These are phyloP conservation scores for Philaenus spumarius DNA, from an alignment of 1,140 invertebrate genomes.

Conservation along the genomic window DNA sequence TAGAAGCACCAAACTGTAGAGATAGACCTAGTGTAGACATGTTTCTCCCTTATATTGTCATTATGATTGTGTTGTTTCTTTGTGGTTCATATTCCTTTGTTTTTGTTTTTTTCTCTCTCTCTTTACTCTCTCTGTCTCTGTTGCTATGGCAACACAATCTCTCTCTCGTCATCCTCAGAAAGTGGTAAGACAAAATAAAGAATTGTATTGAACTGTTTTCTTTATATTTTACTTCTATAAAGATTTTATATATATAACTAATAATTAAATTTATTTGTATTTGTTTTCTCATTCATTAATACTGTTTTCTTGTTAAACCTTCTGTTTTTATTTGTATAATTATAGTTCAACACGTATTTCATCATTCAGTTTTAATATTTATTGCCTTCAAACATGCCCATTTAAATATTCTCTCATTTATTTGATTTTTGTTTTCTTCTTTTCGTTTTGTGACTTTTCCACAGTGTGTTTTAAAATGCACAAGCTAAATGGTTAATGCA, in stretches of 20 bases:
- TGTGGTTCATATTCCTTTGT: slow-evolving; percentile 19
- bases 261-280: too few relatives aligned
- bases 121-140: slow-evolving; percentile 25
- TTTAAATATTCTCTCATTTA: too few relatives aligned
- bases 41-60: background rate
- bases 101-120: slow-evolving; percentile 20
- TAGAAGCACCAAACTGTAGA: background rate
- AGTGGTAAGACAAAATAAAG: slow-evolving; percentile 30
- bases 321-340: too few relatives aligned
- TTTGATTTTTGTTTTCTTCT: too few relatives aligned
- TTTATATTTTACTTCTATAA: slow-evolving; percentile 6
- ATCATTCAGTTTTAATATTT: too few relatives aligned
- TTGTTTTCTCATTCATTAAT: too few relatives aligned
- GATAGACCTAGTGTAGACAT: background rate
- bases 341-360: too few relatives aligned
- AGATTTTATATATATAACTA: background rate
- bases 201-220: background rate
- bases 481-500: too few relatives aligned
- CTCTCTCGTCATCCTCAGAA: slow-evolving; percentile 30
- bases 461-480: too few relatives aligned
- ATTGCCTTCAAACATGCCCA: too few relatives aligned
- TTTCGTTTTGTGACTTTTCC: too few relatives aligned
- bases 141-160: slow-evolving; percentile 26
- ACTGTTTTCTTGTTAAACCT: too few relatives aligned
- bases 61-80: slow-evolving; percentile 7